Evolutionary conservation across 2,888 invertebrate genomes (phyloP), one percentile per base, ranked within the genome.

Genomic region (Dasypolia templi): DNA sequence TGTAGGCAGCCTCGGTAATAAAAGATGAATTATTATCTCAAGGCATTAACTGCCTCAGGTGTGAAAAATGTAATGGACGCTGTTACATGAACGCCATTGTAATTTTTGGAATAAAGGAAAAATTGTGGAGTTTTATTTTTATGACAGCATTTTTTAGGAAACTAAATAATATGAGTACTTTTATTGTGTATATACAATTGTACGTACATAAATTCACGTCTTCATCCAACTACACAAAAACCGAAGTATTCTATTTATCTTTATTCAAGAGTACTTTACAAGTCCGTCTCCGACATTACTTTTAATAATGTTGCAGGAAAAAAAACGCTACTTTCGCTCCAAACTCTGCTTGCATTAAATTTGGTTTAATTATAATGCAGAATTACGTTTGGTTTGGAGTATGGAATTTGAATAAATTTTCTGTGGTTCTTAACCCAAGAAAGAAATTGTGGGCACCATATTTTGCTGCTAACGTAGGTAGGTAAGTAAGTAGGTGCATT

Each of bases 31-130:
- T 81, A 73, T 83, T 80, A 82, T 82, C 63, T 74, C 49, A 2
- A 32, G 74, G 69, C 79, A 81, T 82, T 82, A 82, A 79, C 55
- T 63, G 74, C 58, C 83, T 72, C 66, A 79, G 74, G 75, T 81
- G 83, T 81, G 81, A 83, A 79, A 79, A 72, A 76, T 82, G 71
- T 83, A 62, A 75, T 68, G 63, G 68, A 17, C 0, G 59, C 58
- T 69, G 61, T 77, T 46, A 77, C 78, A 81, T 55, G 68, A 81
- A 72, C 72, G 75, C 32, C 68, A 63, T 19, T 77, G 71, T 79
- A 81, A 81, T 66, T 66, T 76, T 76, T 65, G 32, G 26, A 81
- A 55, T 53, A 53, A 53, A 78, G 75, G 53, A 81, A 65, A 26
- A 51, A 67, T 75, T 75, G 55, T 77, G 35, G 58, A 12, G 3